A percentile compares a stretch with the other conserved stretches of the same genome.
Evolutionary conservation across 1,140 invertebrate genomes (phyloP).

Genomic region (Cherax quadricarinatus): DNA sequence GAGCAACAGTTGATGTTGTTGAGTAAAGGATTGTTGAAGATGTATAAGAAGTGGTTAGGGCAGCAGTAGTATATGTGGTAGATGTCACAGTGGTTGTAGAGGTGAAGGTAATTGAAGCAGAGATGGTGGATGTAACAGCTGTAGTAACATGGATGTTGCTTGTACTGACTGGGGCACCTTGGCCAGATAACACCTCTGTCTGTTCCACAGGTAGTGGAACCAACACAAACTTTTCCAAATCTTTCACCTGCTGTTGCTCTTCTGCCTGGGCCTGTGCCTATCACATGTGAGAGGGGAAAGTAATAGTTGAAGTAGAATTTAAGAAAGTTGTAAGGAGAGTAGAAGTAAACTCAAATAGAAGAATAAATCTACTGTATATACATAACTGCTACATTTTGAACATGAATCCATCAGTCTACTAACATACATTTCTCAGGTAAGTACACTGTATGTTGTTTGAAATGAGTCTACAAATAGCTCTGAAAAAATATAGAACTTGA

Average conservation of each 20-base stretch:
- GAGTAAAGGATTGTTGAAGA: constrained; percentile 8
- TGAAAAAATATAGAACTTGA: too few relatives aligned
- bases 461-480: not conserved
- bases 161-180: constrained; percentile 18
- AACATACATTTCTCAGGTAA: not conserved
- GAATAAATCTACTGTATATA: not conserved
- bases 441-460: not conserved
- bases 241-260: constrained; percentile 38
- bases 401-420: not conserved
- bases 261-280: constrained; percentile 53
- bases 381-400: not conserved
- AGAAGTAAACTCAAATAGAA: not conserved
- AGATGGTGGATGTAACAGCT: not conserved
- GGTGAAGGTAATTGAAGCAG: not conserved
- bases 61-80: not conserved
- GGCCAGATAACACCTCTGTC: not conserved
- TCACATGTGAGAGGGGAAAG: constrained; percentile 43
- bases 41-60: not conserved
- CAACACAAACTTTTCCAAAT: constrained; percentile 1
- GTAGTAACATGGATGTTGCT: constrained; percentile 6
- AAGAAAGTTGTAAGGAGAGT: not conserved
- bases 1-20: not conserved
- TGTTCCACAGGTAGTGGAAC: constrained; percentile 13
- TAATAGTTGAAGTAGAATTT: constrained; percentile 40
- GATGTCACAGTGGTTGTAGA: constrained; percentile 1